Percentiles rank a stretch among this genome's conserved stretches.
phyloP scores from a whole-genome alignment of 92 coral and sea anemone species.

The Montipora capitata region DNA sequence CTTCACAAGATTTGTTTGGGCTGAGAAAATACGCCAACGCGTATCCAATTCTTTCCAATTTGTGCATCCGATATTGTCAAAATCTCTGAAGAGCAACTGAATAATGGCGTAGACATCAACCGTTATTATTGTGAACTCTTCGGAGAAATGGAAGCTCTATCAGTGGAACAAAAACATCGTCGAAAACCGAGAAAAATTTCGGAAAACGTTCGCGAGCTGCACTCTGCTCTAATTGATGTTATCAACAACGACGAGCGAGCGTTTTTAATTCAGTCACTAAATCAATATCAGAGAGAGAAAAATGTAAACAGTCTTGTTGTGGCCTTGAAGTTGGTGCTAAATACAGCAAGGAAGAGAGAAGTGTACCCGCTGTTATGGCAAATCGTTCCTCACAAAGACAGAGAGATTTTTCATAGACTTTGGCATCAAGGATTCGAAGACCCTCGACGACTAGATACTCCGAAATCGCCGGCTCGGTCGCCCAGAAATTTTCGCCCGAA shows the following conservation, averaged over 20 bases:
- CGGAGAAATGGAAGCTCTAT: constrained; percentile 12
- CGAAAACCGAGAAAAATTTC: constrained; percentile 71
- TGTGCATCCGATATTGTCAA: background rate
- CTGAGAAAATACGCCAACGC: constrained; percentile 18
- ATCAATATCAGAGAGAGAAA: constrained; percentile 87
- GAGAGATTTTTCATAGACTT: constrained; percentile 75
- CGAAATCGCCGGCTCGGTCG: constrained; percentile 71
- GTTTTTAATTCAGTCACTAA: constrained; percentile 85
- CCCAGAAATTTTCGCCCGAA: constrained; percentile 63
- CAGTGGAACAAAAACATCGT: constrained; percentile 16
- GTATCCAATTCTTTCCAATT: background rate
- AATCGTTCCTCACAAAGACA: constrained; percentile 83
- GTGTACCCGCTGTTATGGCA: constrained; percentile 89
- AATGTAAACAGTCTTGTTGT: constrained; percentile 81
- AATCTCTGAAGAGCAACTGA: background rate
- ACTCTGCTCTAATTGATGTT: constrained; percentile 65
- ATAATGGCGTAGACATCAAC: background rate
- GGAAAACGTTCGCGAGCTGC: constrained; percentile 86
- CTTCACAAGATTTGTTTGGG: constrained; percentile 40
- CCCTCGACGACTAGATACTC: constrained; percentile 47
- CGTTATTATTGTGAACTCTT: background rate
- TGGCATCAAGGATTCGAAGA: constrained; percentile 72
- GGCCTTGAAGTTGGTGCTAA: constrained; percentile 79
- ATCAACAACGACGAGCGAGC: constrained; percentile 88
- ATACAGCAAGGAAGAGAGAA: constrained; percentile 89